Evolutionary conservation across 2,888 invertebrate species (phyloP).

Genomic region (Leucoma salicis): DNA sequence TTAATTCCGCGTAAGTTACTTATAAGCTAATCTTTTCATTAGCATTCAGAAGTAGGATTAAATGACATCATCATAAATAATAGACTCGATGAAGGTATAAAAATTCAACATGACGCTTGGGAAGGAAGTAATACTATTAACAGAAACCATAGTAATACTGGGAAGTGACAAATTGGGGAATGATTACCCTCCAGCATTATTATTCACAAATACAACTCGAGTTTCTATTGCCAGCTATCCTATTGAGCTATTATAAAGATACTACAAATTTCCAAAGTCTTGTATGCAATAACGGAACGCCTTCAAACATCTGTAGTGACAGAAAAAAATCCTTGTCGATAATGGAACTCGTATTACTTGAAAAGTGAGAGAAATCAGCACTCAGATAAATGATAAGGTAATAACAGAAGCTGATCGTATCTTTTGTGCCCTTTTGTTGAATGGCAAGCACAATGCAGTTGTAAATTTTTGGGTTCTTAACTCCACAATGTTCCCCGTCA

Average conservation of each 20-base stretch:
- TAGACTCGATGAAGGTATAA: conserved; percentile 23
- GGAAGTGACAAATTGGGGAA: conserved; percentile 38
- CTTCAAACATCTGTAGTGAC: conserved; percentile 66
- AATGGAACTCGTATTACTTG: conserved; percentile 70
- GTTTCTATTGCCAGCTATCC: conserved; percentile 18
- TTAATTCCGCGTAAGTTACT: too few species aligned
- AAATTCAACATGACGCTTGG: conserved; percentile 24
- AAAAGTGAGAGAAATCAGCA: conserved; percentile 75
- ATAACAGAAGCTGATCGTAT: conserved; percentile 78
- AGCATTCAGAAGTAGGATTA: conserved; percentile 22
- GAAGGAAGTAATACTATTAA: conserved; percentile 35
- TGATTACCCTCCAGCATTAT: conserved; percentile 37
- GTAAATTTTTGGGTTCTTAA: conserved; percentile 81
- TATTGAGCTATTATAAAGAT: conserved; percentile 34
- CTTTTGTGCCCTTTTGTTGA: conserved; percentile 74
- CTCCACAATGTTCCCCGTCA: conserved; percentile 76
- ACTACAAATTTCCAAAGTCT: conserved; percentile 45
- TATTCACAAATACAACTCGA: conserved; percentile 30
- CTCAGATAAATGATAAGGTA: conserved; percentile 74
- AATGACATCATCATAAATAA: conserved; percentile 32
- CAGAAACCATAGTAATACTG: conserved; percentile 23
- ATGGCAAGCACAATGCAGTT: conserved; percentile 71
- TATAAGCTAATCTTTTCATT: conserved; percentile 27
- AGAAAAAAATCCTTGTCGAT: conserved; percentile 52
- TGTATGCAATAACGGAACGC: conserved; percentile 71